phyloP scores from a whole-genome alignment of 2,888 invertebrate genomes.

The Andrena camellia region DNA sequence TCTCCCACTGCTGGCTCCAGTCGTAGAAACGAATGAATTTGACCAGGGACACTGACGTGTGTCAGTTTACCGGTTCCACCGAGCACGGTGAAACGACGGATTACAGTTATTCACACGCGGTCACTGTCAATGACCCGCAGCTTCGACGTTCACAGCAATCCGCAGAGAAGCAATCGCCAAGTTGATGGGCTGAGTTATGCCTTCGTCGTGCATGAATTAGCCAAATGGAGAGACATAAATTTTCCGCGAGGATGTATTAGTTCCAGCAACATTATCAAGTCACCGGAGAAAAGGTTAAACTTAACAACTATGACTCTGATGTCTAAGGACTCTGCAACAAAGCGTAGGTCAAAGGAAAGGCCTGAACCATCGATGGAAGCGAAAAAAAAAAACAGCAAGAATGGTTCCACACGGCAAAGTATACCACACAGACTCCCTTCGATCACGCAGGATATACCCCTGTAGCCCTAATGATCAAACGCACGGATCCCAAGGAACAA shows the following conservation, averaged over 20 bases:
- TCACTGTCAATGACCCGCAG: slow-evolving; percentile 81
- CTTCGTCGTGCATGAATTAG: slow-evolving; percentile 36
- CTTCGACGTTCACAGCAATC: slow-evolving; percentile 38
- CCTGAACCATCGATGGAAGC: too few relatives aligned
- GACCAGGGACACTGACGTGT: slow-evolving; percentile 44
- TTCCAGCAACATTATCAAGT: not conserved
- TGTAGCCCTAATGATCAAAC: slow-evolving; percentile 5
- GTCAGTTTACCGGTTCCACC: slow-evolving; percentile 58
- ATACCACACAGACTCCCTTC: not conserved
- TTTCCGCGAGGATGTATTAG: not conserved
- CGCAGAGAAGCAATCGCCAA: slow-evolving; percentile 48
- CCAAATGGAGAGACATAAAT: slow-evolving; percentile 17
- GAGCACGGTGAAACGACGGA: slow-evolving; percentile 72
- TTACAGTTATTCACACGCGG: slow-evolving; percentile 83
- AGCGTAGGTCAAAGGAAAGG: too few relatives aligned
- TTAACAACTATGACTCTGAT: too few relatives aligned
- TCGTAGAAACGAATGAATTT: slow-evolving; percentile 52
- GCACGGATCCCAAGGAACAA: slow-evolving; percentile 15
- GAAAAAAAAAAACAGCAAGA: too few relatives aligned
- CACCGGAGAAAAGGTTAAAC: not conserved
- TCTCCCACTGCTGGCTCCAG: not conserved
- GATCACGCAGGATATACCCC: not conserved
- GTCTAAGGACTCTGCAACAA: too few relatives aligned
- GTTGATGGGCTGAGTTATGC: slow-evolving; percentile 36
- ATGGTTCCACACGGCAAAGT: not conserved